Evolutionary conservation across 2,888 invertebrate species (phyloP).

Genomic region (Drosophila multiciliata): DNA sequence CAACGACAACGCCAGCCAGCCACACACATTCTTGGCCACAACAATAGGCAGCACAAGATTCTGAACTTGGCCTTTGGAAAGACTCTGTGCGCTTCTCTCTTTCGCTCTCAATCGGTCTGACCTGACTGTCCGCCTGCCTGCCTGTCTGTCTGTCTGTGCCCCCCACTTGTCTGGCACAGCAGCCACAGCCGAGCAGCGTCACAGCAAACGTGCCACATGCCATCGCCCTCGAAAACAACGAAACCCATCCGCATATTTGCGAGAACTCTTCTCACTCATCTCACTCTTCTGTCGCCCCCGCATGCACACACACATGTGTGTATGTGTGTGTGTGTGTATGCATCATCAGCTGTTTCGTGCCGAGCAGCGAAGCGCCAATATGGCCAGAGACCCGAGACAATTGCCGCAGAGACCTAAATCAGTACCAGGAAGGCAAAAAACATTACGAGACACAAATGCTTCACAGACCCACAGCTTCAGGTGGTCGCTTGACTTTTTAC

Average conservation of each 20-base stretch:
- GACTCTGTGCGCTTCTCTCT: constrained; percentile 31
- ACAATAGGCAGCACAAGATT: constrained; percentile 75
- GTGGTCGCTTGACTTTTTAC: constrained; percentile 30
- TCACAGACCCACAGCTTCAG: constrained; percentile 42
- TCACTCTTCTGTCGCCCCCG: not conserved
- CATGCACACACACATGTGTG: not conserved
- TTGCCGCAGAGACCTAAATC: constrained; percentile 25
- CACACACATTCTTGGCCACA: constrained; percentile 55
- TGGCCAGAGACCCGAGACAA: constrained; percentile 18
- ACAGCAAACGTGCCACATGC: constrained; percentile 46
- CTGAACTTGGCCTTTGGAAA: constrained; percentile 75
- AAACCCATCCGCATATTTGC: constrained; percentile 50
- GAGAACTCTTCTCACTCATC: constrained; percentile 14
- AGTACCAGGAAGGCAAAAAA: constrained; percentile 24
- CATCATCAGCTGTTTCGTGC: constrained; percentile 72
- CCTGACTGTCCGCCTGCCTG: constrained; percentile 16
- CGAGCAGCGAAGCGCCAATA: constrained; percentile 32
- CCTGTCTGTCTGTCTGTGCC: not conserved
- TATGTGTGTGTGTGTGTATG: constrained; percentile 19
- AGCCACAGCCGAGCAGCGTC: constrained; percentile 38
- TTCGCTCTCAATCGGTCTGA: constrained; percentile 24
- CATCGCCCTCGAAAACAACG: constrained; percentile 54
- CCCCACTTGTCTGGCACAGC: constrained; percentile 16
- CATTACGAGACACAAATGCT: constrained; percentile 20
- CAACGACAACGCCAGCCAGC: constrained; percentile 36